phyloP scores from a whole-genome alignment of 2,113 vertebrate species.

The Lasiurus cinereus region DNA sequence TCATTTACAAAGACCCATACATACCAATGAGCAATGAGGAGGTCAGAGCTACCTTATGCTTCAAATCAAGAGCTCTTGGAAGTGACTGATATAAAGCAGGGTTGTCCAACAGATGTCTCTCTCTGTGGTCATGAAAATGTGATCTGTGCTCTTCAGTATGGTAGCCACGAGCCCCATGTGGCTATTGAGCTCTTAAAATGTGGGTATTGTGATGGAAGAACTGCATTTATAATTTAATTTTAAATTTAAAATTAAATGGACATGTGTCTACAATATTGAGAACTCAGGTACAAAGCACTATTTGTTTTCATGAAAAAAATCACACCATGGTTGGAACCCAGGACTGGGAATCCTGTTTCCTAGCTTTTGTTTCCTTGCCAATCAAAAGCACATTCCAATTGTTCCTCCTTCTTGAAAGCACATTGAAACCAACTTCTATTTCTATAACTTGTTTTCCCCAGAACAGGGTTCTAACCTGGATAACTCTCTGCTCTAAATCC shows the following conservation, averaged over 20 bases:
- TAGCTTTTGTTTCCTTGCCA: slow-evolving; percentile 8
- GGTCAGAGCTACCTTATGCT: neutral
- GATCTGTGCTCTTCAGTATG: neutral
- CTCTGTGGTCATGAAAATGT: neutral
- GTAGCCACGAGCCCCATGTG: neutral
- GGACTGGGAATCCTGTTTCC: neutral
- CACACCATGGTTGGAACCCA: neutral
- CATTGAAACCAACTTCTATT: neutral
- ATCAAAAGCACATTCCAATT: neutral
- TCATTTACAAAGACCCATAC: neutral
- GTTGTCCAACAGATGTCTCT: neutral
- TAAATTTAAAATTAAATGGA: slow-evolving; percentile 8
- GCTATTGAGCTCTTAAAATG: neutral
- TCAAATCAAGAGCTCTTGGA: neutral
- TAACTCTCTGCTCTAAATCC: neutral
- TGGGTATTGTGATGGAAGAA: neutral
- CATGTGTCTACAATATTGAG: neutral
- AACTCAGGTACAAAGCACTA: neutral
- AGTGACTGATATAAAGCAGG: neutral
- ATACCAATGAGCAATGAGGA: neutral
- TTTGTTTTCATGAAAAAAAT: neutral
- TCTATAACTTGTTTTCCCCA: neutral
- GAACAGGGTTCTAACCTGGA: neutral
- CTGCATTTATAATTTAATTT: neutral
- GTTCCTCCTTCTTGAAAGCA: neutral